Percentiles rank a stretch among this genome's conserved stretches.
phyloP scores from a whole-genome alignment of 2,888 invertebrate species.

The Drosophila melanosoma region DNA sequence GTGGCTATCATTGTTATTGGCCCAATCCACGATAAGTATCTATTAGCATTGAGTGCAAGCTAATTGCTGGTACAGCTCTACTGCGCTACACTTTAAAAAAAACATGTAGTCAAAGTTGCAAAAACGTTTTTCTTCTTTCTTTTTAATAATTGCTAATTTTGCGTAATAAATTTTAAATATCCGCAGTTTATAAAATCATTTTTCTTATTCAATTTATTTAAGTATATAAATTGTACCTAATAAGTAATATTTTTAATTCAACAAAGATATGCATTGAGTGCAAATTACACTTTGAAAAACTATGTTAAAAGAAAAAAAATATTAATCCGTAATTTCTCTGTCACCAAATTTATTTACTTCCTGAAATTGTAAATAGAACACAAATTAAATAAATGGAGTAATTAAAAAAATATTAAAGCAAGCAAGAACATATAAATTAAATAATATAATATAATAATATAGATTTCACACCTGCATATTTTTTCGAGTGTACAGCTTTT shows the following conservation, averaged over 20 bases:
- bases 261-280: background rate
- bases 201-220: background rate
- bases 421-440: background rate
- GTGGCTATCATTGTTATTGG: conserved; percentile 45
- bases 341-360: background rate
- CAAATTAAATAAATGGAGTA: background rate
- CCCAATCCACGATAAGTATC: conserved; percentile 64
- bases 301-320: background rate
- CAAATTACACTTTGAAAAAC: background rate
- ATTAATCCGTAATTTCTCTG: background rate
- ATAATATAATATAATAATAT: too few species aligned
- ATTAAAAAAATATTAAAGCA: background rate
- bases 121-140: background rate
- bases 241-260: background rate
- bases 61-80: conserved; percentile 53
- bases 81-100: background rate
- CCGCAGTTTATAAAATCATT: background rate
- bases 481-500: background rate
- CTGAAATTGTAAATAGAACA: background rate
- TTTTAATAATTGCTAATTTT: too few species aligned
- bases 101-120: background rate
- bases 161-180: background rate
- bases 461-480: background rate
- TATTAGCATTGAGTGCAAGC: conserved; percentile 59
- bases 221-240: fast-evolving